These are phyloP conservation scores for Drosophila setifemur DNA, from an alignment of 1,140 invertebrate species.

Conservation along the genomic window DNA sequence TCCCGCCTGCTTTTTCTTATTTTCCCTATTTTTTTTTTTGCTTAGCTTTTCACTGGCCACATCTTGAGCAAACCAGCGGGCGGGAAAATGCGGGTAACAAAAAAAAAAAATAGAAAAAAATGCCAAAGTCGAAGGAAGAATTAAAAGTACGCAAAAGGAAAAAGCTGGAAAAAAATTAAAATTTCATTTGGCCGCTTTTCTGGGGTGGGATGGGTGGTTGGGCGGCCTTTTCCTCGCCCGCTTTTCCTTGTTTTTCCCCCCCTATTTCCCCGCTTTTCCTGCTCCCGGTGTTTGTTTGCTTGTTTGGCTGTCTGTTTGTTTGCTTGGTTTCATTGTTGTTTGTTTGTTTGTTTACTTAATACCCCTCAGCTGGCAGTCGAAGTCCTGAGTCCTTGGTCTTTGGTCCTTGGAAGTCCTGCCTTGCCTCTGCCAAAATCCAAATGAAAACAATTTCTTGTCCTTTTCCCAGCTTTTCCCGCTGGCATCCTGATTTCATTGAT, in stretches of 20 bases:
- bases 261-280: slow-evolving; percentile 17
- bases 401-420: too few relatives aligned
- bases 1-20: slow-evolving; percentile 12
- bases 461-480: slow-evolving; percentile 23
- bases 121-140: slow-evolving; percentile 14
- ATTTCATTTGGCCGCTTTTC: slow-evolving; percentile 73
- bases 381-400: background rate
- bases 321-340: slow-evolving; percentile 74
- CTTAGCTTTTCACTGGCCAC: slow-evolving; percentile 5
- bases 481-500: slow-evolving; percentile 63
- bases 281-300: slow-evolving; percentile 40
- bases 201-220: slow-evolving; percentile 1
- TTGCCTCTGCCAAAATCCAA: slow-evolving; percentile 41
- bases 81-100: background rate
- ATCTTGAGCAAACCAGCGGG: slow-evolving; percentile 26
- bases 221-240: background rate
- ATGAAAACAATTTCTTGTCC: slow-evolving; percentile 64
- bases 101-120: slow-evolving; percentile 6
- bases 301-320: slow-evolving; percentile 63
- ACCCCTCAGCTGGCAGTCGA: slow-evolving; percentile 3
- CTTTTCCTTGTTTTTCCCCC: background rate
- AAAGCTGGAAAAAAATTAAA: slow-evolving; percentile 60
- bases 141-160: slow-evolving; percentile 14
- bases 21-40: background rate
- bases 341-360: slow-evolving; percentile 65